Evolutionary conservation across 2,113 vertebrate genomes (phyloP).

Genomic region (Cercocebus atys): DNA sequence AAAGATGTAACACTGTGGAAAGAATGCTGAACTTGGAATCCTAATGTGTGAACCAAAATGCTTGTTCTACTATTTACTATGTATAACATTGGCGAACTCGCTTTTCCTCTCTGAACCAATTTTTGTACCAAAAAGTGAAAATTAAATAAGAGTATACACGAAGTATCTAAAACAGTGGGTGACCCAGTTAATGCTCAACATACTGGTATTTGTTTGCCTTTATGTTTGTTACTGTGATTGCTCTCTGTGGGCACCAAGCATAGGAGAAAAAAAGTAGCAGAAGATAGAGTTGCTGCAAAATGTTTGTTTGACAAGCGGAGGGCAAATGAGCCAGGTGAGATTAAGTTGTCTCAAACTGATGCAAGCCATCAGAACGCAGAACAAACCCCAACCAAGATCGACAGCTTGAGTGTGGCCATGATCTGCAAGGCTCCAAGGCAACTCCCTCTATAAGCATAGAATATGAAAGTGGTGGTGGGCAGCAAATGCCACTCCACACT

Average conservation of each 20-base stretch:
- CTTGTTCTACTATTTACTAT: not conserved
- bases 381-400: not conserved
- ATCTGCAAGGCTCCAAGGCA: too few species aligned
- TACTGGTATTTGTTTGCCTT: not conserved
- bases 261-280: too few species aligned
- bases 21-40: not conserved
- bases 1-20: not conserved
- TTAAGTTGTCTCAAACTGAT: not conserved
- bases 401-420: not conserved
- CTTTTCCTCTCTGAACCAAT: not conserved
- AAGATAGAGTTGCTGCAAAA: too few species aligned
- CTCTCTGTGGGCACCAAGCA: not conserved
- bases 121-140: not conserved
- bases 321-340: not conserved
- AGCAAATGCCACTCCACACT: too few species aligned
- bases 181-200: not conserved
- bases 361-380: not conserved
- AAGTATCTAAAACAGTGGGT: not conserved
- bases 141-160: not conserved
- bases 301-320: too few species aligned
- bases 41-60: not conserved
- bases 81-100: not conserved
- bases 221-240: not conserved
- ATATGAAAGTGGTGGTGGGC: too few species aligned
- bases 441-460: not conserved